Conservation (phyloP, 2,888 invertebrate species). For the Phlogophora meticulosa region DNA sequence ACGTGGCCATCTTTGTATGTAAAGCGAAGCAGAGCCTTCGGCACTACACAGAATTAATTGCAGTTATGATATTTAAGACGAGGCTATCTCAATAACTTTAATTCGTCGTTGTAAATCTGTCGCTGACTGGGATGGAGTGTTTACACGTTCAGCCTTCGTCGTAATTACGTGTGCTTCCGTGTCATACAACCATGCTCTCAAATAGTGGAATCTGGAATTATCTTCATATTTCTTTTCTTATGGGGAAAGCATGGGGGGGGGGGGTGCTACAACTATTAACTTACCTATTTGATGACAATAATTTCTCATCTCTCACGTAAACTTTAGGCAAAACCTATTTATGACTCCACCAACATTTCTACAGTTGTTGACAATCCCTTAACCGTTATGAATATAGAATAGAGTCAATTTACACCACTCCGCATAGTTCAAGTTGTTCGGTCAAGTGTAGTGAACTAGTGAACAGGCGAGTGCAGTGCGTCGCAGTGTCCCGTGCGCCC, state of each 20-base stretch:
- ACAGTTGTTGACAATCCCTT: neutral
- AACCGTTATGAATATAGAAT: neutral
- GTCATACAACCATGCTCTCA: constrained; percentile 20
- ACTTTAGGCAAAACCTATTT: neutral
- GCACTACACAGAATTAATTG: constrained; percentile 13
- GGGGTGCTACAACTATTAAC: no score
- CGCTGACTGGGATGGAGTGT: constrained; percentile 7
- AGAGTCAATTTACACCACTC: constrained; percentile 19
- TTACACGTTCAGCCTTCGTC: constrained; percentile 10
- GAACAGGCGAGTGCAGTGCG: constrained; percentile 19
- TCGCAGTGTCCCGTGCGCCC: constrained; percentile 26
- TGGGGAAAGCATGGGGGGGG: no score
- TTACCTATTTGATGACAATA: no score
- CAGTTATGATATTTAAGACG: constrained; percentile 21
- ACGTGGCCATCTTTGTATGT: neutral
- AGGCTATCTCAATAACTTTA: constrained; percentile 32
- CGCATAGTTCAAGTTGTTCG: constrained; percentile 37
- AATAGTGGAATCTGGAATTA: constrained; percentile 2
- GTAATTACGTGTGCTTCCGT: constrained; percentile 5
- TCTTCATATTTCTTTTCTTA: no score
- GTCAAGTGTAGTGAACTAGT: constrained; percentile 23
- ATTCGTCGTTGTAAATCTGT: constrained; percentile 7
- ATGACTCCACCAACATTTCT: neutral
- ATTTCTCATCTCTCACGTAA: no score
- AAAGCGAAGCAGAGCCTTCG: constrained; percentile 11